Conservation (phyloP, 2,113 vertebrate species). For the Mus pahari region DNA sequence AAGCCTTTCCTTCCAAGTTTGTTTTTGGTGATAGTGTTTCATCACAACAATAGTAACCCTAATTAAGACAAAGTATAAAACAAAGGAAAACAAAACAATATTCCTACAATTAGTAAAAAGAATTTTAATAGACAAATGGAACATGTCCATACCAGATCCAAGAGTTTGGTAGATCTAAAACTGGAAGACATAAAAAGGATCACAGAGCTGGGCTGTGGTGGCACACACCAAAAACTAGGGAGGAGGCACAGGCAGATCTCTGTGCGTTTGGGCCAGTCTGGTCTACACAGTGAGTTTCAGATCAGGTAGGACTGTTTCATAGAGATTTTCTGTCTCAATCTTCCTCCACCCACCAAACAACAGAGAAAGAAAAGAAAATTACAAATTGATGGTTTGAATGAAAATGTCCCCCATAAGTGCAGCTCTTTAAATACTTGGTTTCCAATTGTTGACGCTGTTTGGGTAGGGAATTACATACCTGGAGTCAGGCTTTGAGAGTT, state of each 20-base stretch:
- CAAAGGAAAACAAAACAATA: neutral
- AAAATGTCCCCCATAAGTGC: neutral
- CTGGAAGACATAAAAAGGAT: neutral
- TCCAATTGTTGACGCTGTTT: neutral
- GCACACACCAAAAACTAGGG: neutral
- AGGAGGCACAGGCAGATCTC: neutral
- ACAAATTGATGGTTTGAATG: neutral
- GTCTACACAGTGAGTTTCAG: neutral
- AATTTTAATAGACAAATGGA: slow-evolving; percentile 19
- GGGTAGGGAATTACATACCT: neutral
- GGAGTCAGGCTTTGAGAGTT: neutral
- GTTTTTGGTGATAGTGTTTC: neutral
- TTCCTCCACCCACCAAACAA: neutral
- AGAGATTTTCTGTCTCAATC: neutral
- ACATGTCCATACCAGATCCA: neutral
- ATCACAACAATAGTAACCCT: neutral
- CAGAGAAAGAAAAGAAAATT: neutral
- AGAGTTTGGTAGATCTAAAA: neutral
- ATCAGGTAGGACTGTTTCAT: neutral
- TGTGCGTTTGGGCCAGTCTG: neutral
- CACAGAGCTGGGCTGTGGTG: neutral
- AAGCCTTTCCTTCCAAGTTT: neutral
- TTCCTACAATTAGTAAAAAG: neutral
- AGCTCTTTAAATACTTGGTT: neutral
- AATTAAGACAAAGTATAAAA: neutral